A percentile compares a stretch with the other conserved stretches of the same genome.
Evolutionary conservation across 2,113 vertebrate species (phyloP).

Genomic region (Epinephelus lanceolatus): DNA sequence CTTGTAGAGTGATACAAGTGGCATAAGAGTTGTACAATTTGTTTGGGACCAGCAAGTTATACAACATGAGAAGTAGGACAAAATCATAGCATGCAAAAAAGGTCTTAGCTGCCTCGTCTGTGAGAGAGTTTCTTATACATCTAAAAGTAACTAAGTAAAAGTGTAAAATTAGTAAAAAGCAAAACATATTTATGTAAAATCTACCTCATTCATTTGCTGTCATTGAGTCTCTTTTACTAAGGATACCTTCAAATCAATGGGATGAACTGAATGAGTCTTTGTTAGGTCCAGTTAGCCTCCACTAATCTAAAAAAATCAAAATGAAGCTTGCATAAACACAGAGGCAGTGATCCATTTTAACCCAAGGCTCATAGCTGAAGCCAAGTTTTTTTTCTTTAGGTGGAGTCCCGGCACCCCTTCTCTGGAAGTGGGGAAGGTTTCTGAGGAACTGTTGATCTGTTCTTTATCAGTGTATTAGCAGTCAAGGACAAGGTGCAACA

Average conservation of each 20-base stretch:
- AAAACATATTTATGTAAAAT: too few relatives aligned
- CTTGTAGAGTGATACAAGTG: too few relatives aligned
- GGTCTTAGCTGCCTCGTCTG: too few relatives aligned
- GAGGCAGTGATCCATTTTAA: neutral
- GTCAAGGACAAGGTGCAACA: neutral
- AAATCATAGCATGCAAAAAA: too few relatives aligned
- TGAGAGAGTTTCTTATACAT: too few relatives aligned
- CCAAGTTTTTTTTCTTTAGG: slow-evolving; percentile 13
- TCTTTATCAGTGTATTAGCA: neutral
- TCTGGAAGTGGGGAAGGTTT: slow-evolving; percentile 59
- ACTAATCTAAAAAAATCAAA: neutral
- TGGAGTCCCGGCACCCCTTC: slow-evolving; percentile 38
- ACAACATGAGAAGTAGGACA: too few relatives aligned
- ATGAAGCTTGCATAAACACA: too few relatives aligned
- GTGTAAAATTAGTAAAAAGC: too few relatives aligned
- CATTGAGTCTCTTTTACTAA: neutral
- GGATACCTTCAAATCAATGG: neutral
- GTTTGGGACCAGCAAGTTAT: too few relatives aligned
- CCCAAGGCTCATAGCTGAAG: neutral
- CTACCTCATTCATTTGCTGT: neutral
- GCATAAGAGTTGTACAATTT: too few relatives aligned
- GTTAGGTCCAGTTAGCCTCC: neutral
- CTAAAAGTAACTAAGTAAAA: too few relatives aligned
- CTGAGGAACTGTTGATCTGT: slow-evolving; percentile 39
- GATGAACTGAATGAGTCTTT: neutral